Evolutionary conservation across 2,888 invertebrate genomes (phyloP).

Genomic region (Ceraclea dissimilis): DNA sequence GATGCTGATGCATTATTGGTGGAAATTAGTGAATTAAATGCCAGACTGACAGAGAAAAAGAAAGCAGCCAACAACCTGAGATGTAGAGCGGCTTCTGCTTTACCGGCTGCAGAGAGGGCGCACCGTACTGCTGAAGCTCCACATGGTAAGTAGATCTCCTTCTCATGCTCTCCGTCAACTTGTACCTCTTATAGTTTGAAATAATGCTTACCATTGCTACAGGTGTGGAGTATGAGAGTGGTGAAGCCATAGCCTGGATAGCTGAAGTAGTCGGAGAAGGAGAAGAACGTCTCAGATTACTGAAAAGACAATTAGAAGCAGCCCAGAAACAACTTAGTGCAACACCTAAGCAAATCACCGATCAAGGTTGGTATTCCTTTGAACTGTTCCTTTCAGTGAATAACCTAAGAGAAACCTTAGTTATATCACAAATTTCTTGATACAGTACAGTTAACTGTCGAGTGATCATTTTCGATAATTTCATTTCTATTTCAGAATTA

Average conservation of each 20-base stretch:
- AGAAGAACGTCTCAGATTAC: constrained; percentile 40
- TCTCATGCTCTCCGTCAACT: too few species aligned
- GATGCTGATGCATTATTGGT: constrained; percentile 37
- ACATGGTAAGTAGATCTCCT: constrained; percentile 30
- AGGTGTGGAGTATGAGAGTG: constrained; percentile 41
- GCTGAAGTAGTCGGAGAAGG: constrained; percentile 39
- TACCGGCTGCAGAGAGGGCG: constrained; percentile 39
- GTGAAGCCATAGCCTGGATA: constrained; percentile 39
- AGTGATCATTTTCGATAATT: background rate
- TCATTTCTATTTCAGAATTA: constrained; percentile 51
- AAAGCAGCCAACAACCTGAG: constrained; percentile 38
- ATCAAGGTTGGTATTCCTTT: constrained; percentile 38
- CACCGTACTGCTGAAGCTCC: constrained; percentile 31
- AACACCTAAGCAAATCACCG: constrained; percentile 40
- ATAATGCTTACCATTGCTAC: constrained; percentile 6
- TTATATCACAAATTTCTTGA: background rate
- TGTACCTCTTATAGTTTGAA: too few species aligned
- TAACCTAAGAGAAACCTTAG: background rate
- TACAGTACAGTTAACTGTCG: background rate
- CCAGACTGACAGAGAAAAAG: constrained; percentile 34
- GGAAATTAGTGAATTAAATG: constrained; percentile 33
- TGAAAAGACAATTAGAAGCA: constrained; percentile 43
- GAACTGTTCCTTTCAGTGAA: background rate
- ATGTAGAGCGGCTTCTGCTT: constrained; percentile 37
- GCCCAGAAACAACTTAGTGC: constrained; percentile 46